Conservation (phyloP, 2,797 vertebrate genomes). For the Esox masquinongy region DNA sequence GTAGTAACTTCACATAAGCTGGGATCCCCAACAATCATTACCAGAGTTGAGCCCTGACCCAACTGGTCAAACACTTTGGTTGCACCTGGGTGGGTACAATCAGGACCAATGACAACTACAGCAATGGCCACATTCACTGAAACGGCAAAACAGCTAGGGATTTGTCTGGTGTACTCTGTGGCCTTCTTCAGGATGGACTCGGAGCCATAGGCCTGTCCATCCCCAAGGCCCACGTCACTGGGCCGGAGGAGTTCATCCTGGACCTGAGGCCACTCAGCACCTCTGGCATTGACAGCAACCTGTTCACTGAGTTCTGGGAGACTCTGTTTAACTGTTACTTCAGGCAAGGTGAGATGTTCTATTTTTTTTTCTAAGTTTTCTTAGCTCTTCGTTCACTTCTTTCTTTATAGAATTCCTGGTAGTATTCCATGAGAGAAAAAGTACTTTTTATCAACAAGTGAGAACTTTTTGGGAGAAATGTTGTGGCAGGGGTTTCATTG, state of each 20-base stretch:
- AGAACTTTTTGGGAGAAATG: too few species aligned
- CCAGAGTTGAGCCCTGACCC: slow-evolving; percentile 70
- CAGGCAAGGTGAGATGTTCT: slow-evolving; percentile 6
- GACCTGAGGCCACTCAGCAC: slow-evolving; percentile 58
- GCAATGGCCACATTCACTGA: slow-evolving; percentile 67
- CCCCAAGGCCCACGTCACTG: slow-evolving; percentile 63
- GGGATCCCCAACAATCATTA: slow-evolving; percentile 75
- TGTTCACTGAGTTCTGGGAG: slow-evolving; percentile 71
- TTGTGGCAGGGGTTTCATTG: too few species aligned
- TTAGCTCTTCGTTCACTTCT: too few species aligned
- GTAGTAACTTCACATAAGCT: slow-evolving; percentile 51
- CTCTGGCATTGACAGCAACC: slow-evolving; percentile 39
- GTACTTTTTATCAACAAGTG: too few species aligned
- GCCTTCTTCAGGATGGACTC: slow-evolving; percentile 65
- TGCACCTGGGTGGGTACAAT: slow-evolving; percentile 78
- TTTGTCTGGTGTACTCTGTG: slow-evolving; percentile 70
- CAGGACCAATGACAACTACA: slow-evolving; percentile 76
- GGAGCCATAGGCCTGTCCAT: slow-evolving; percentile 58
- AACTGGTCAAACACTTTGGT: slow-evolving; percentile 73
- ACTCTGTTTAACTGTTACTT: slow-evolving; percentile 63
- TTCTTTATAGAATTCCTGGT: too few species aligned
- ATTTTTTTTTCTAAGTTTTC: too few species aligned
- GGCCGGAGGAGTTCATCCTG: slow-evolving; percentile 65
- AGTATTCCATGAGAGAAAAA: too few species aligned
- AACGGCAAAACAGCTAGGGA: slow-evolving; percentile 53